phyloP scores from a whole-genome alignment of 2,797 vertebrate genomes.

The Scleropages formosus region DNA sequence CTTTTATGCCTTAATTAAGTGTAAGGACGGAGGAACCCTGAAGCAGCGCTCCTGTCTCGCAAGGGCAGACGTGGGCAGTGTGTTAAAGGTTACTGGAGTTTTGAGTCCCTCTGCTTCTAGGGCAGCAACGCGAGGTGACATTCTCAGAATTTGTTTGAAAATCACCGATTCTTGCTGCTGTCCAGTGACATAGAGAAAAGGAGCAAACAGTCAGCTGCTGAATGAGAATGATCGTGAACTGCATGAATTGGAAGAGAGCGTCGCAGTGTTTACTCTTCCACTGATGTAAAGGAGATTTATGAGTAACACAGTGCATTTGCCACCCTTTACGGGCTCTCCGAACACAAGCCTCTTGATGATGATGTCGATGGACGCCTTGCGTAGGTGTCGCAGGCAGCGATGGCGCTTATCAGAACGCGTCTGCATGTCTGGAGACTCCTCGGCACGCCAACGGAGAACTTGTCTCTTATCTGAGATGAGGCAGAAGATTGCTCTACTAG shows the following conservation, averaged over 20 bases:
- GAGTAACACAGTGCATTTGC: neutral
- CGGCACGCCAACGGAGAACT: neutral
- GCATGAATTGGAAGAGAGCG: neutral
- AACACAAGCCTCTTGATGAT: neutral
- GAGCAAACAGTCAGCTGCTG: neutral
- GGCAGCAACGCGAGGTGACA: neutral
- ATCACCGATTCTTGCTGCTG: neutral
- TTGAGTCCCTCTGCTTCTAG: neutral
- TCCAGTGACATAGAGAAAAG: neutral
- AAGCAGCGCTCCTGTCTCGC: neutral
- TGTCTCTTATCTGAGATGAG: neutral
- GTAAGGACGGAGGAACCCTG: conserved; percentile 18
- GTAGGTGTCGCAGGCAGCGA: neutral
- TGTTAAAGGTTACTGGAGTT: conserved; percentile 19
- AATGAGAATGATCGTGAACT: too few species aligned
- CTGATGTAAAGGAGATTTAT: neutral
- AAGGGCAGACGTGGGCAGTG: conserved; percentile 16
- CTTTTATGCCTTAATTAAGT: conserved; percentile 30
- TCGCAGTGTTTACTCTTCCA: neutral
- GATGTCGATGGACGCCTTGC: neutral
- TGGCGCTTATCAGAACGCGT: conserved; percentile 14
- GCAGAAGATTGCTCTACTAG: neutral
- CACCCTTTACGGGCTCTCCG: neutral
- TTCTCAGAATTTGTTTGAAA: conserved; percentile 10
- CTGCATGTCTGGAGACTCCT: conserved; percentile 4